A percentile compares a stretch with the other conserved stretches of the same genome.
Conservation (phyloP, 2,797 vertebrate genomes). For the Syngnathus rostellatus region DNA sequence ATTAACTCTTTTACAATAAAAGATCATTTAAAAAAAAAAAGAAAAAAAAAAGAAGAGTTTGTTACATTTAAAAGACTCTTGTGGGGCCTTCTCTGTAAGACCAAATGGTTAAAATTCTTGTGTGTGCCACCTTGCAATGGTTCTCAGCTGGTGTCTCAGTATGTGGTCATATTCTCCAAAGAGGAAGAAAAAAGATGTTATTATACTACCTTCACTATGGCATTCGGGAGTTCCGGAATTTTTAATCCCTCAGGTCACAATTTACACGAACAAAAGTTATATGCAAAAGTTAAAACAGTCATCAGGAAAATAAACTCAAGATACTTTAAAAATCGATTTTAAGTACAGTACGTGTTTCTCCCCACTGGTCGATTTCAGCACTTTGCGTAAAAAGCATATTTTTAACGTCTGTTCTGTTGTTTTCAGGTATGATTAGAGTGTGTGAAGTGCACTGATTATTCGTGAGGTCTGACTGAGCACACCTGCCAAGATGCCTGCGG, state of each 20-base stretch:
- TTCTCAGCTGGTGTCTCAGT: not conserved
- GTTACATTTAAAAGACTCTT: not conserved
- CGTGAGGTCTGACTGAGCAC: slow-evolving; percentile 37
- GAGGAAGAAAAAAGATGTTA: too few species aligned
- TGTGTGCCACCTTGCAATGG: not conserved
- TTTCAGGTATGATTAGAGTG: slow-evolving; percentile 40
- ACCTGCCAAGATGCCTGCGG: slow-evolving; percentile 80
- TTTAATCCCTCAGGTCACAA: too few species aligned
- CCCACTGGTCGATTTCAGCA: not conserved
- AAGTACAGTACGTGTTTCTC: too few species aligned
- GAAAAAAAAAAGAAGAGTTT: too few species aligned
- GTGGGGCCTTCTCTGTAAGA: too few species aligned
- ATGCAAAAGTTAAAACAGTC: too few species aligned
- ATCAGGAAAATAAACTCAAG: too few species aligned
- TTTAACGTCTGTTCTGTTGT: not conserved
- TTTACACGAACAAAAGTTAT: too few species aligned
- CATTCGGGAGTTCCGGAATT: too few species aligned
- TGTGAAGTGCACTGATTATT: slow-evolving; percentile 32
- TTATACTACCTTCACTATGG: too few species aligned
- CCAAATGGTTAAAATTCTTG: not conserved
- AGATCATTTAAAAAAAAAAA: not conserved
- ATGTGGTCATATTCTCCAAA: too few species aligned
- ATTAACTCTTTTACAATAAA: not conserved
- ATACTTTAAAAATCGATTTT: too few species aligned
- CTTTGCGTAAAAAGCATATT: not conserved